These are phyloP conservation scores for Aramus guarauna DNA, from an alignment of 2,113 vertebrate species.

Conservation along the genomic window DNA sequence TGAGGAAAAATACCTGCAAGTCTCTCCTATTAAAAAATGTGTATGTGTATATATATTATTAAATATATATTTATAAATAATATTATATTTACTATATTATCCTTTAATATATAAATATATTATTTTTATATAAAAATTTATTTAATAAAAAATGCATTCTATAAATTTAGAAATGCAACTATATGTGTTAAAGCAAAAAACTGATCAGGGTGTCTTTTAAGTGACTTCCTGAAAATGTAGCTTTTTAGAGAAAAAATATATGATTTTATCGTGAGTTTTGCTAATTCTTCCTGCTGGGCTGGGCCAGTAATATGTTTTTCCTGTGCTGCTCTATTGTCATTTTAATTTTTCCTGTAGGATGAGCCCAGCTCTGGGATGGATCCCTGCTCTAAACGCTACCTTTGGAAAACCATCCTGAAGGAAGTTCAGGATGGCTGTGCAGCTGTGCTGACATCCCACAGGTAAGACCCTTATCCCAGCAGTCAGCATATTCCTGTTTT, in stretches of 20 bases:
- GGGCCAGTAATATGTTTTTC: not conserved
- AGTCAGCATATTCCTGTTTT: not conserved
- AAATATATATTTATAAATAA: too few species aligned
- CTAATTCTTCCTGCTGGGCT: not conserved
- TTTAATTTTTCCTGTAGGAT: conserved; percentile 47
- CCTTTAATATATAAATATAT: too few species aligned
- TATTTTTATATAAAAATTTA: not conserved
- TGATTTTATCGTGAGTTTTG: not conserved
- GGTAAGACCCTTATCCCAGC: conserved; percentile 12
- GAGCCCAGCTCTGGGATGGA: conserved; percentile 81
- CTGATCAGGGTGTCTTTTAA: not conserved
- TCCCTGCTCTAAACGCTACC: conserved; percentile 70
- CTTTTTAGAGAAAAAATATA: not conserved
- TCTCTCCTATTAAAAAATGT: not conserved
- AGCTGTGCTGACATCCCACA: conserved; percentile 74
- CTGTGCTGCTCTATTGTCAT: not conserved
- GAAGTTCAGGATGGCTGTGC: conserved; percentile 71
- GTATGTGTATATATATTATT: too few species aligned
- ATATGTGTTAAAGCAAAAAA: not conserved
- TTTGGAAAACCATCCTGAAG: conserved; percentile 68
- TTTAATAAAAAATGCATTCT: not conserved
- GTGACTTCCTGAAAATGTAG: not conserved
- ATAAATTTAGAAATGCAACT: not conserved
- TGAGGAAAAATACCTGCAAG: not conserved
- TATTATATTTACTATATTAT: too few species aligned